These are phyloP conservation scores for Rhyacophila brunnea DNA, from an alignment of 1,140 invertebrate genomes.

Conservation along the genomic window DNA sequence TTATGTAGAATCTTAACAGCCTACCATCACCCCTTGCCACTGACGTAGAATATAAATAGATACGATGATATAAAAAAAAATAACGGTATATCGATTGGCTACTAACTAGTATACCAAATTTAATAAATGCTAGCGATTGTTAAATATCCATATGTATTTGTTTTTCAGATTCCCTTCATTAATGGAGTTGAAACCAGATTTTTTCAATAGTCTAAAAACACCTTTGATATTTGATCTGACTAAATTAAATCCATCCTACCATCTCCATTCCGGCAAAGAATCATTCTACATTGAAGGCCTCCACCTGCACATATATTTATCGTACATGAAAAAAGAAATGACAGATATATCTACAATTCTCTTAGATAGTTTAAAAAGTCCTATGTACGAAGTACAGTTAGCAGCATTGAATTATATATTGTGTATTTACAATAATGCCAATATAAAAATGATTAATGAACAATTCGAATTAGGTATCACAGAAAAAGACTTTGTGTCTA, in stretches of 20 bases:
- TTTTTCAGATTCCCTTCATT: conserved; percentile 8
- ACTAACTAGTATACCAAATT: too few species aligned
- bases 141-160: too few species aligned
- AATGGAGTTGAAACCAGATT: not conserved
- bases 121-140: too few species aligned
- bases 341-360: conserved; percentile 7
- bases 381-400: conserved; percentile 14
- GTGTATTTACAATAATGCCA: conserved; percentile 39
- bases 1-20: too few species aligned
- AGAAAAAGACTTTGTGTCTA: conserved; percentile 24
- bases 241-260: conserved; percentile 5
- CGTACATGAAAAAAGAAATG: not conserved
- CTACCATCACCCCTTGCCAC: too few species aligned
- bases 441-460: conserved; percentile 30
- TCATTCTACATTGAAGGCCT: conserved; percentile 11
- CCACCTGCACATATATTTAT: conserved; percentile 20
- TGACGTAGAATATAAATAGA: too few species aligned
- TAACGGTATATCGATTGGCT: too few species aligned
- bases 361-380: conserved; percentile 5
- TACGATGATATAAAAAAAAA: too few species aligned
- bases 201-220: conserved; percentile 4
- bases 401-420: conserved; percentile 31
- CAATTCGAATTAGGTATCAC: conserved; percentile 28
- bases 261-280: conserved; percentile 20
- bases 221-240: not conserved